Evolutionary conservation across 2,888 invertebrate genomes (phyloP), one percentile per base, ranked within the genome.

Genomic region (Polia nebulosa): DNA sequence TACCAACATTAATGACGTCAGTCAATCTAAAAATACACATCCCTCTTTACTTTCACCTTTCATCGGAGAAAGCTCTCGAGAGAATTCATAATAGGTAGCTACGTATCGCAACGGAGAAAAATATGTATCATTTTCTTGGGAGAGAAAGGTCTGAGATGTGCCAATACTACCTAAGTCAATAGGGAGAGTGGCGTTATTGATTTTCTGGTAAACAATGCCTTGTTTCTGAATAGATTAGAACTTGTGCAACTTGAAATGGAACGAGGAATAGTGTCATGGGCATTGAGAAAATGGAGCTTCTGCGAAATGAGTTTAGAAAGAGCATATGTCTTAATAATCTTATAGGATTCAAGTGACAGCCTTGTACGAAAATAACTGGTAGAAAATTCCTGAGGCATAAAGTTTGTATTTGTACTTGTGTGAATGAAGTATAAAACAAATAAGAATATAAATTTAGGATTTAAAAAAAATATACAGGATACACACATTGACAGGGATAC

Each of bases 1-100:
- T 34, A 55, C 57, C 15, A 36, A 39, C 51, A 25, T 41, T 45
- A 36, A 60, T 63, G 63, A 57, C 52, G 60, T 62, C 69, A 65
- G n/a, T 55, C 59, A 52, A 22, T 60, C 60, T 70, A 74, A 61
- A 66, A 69, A 78, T 70, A 47, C 39, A 53, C 27, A 66, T 73
- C 56, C 69, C 59, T 65, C 59, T 68, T 73, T 29, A 34, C 59
- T 32, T 52, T 34, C 47, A 53, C 60, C 72, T 61, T 57, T 72
- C 49, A 45, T 45, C 45, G 20, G 25, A 32, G 56, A 29, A 60
- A 39, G 36, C 49, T 49, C 56, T 61, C 57, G 32, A 57, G 32
- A 41, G 53, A 60, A 49, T 61, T 49, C 34, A 49, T 53, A 52
- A 27, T 45, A 61, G 41, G n/a, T 53, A 53, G 22, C 47, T 25